A percentile compares a stretch with the other conserved stretches of the same genome.
These are phyloP conservation scores for Myzus persicae DNA, from an alignment of 1,140 invertebrate species.

Conservation along the genomic window DNA sequence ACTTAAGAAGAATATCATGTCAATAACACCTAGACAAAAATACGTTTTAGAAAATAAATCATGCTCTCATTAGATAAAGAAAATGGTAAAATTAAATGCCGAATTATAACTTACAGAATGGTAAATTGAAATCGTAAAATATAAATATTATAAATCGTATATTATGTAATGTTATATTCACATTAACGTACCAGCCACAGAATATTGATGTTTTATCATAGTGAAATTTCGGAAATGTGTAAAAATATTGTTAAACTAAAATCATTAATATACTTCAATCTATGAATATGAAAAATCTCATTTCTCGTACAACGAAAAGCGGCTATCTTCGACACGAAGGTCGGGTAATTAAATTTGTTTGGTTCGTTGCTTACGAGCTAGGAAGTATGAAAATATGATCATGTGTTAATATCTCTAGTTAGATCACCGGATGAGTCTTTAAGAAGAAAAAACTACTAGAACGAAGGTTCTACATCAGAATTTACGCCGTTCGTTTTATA, in stretches of 20 bases:
- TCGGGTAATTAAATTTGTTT: conserved; percentile 52
- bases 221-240: not conserved
- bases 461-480: conserved; percentile 11
- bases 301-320: not conserved
- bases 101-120: not conserved
- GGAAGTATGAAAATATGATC: conserved; percentile 44
- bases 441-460: not conserved
- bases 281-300: not conserved
- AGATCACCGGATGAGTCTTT: conserved; percentile 12
- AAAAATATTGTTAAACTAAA: not conserved
- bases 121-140: not conserved
- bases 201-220: not conserved
- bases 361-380: conserved; percentile 50
- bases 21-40: not conserved
- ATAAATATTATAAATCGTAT: not conserved
- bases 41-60: not conserved
- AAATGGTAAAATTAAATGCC: not conserved
- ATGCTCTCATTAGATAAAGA: not conserved
- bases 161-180: not conserved
- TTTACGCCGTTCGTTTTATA: not conserved
- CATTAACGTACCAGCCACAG: not conserved
- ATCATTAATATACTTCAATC: not conserved
- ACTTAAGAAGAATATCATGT: not conserved
- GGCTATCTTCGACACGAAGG: conserved; percentile 19
- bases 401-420: conserved; percentile 27